phyloP scores from a whole-genome alignment of 2,888 invertebrate genomes.

The Melanargia galathea region DNA sequence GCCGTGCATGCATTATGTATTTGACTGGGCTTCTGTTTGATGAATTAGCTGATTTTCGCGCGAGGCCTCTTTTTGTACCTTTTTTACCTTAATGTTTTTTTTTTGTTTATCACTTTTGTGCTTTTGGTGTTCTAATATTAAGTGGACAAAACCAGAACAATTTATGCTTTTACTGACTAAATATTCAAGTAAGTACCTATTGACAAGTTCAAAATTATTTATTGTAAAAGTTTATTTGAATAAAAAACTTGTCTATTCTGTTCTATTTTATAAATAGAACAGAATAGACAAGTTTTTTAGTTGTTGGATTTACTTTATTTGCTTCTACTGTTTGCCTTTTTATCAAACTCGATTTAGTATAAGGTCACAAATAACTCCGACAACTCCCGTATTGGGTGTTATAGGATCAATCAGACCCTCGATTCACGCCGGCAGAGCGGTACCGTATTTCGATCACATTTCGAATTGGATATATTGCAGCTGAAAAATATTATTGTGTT shows the following conservation, averaged over 20 bases:
- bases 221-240: no score
- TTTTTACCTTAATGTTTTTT: neutral
- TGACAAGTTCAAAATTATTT: no score
- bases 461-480: neutral
- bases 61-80: neutral
- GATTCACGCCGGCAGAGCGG: neutral
- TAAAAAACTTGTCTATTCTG: no score
- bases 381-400: conserved; percentile 7
- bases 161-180: no score
- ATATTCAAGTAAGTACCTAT: no score
- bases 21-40: conserved; percentile 20
- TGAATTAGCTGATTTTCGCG: conserved; percentile 22
- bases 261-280: no score
- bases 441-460: conserved; percentile 8
- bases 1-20: conserved; percentile 30
- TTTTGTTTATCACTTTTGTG: neutral
- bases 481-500: neutral
- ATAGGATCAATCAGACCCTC: conserved; percentile 2
- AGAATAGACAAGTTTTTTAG: no score
- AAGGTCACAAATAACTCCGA: conserved; percentile 5
- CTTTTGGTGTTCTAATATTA: neutral
- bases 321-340: neutral
- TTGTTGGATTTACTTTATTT: neutral
- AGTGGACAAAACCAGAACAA: no score
- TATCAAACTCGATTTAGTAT: neutral